Evolutionary conservation across 2,888 invertebrate genomes (phyloP).

Genomic region (Sminthurinus aureus): DNA sequence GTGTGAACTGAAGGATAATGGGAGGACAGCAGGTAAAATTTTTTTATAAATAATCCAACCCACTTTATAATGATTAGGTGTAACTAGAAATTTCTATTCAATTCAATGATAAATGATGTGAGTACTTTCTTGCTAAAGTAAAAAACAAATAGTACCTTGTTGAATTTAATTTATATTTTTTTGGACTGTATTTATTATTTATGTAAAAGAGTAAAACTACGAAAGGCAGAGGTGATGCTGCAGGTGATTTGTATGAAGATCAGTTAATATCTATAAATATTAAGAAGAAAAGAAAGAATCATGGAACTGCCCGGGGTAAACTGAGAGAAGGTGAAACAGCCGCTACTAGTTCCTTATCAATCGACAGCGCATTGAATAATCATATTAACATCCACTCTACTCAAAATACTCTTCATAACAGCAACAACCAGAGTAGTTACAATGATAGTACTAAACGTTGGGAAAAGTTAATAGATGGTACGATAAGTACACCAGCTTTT

Average conservation of each 20-base stretch:
- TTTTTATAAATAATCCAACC: no score
- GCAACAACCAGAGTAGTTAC: no score
- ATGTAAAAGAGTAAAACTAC: neutral
- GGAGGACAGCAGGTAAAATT: no score
- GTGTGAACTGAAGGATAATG: no score
- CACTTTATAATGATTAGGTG: no score
- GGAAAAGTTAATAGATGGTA: conserved; percentile 4
- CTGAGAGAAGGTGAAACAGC: no score
- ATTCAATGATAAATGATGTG: no score
- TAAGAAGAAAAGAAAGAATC: neutral
- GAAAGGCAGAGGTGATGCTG: conserved; percentile 1
- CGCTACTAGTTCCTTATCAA: neutral
- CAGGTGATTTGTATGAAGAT: neutral
- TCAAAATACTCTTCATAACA: no score
- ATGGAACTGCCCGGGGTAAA: neutral
- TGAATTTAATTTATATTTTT: neutral
- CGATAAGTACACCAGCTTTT: conserved; percentile 3
- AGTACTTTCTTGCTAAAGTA: no score
- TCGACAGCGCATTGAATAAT: neutral
- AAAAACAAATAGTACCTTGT: no score
- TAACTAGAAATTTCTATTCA: no score
- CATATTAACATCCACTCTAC: no score
- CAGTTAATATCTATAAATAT: neutral
- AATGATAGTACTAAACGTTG: neutral
- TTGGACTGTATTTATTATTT: neutral